Evolutionary conservation across 2,888 invertebrate species (phyloP).

Genomic region (Drosophila pseudotalamancana): DNA sequence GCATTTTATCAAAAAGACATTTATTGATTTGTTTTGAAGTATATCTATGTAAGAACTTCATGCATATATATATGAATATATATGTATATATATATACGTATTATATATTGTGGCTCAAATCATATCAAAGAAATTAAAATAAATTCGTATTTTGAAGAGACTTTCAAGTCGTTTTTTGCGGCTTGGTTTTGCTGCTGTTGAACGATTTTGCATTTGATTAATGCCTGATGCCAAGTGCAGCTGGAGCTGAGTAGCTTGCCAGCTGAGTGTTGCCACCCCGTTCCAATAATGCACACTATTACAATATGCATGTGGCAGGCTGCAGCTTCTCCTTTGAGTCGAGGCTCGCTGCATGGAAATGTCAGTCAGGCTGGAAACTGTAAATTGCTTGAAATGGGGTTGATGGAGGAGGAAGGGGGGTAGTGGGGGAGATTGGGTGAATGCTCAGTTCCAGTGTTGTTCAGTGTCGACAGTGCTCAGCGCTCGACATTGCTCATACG

Average conservation of each 20-base stretch:
- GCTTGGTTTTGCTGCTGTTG: slow-evolving; percentile 16
- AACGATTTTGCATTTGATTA: slow-evolving; percentile 32
- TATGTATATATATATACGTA: neutral
- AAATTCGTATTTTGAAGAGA: slow-evolving; percentile 21
- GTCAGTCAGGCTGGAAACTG: slow-evolving; percentile 23
- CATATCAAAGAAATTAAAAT: slow-evolving; percentile 33
- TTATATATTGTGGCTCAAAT: slow-evolving; percentile 18
- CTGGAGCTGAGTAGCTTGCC: slow-evolving; percentile 1
- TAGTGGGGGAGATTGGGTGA: no score
- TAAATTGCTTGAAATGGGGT: slow-evolving; percentile 13
- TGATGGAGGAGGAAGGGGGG: no score
- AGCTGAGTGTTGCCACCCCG: neutral
- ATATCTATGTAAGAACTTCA: neutral
- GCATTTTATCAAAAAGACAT: slow-evolving; percentile 20
- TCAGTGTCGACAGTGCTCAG: slow-evolving; percentile 10
- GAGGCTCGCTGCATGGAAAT: slow-evolving; percentile 35
- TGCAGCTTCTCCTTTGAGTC: slow-evolving; percentile 8
- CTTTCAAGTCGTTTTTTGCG: slow-evolving; percentile 9
- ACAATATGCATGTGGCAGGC: slow-evolving; percentile 1
- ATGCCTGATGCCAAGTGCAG: slow-evolving; percentile 34
- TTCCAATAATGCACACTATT: slow-evolving; percentile 4
- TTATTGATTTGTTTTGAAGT: slow-evolving; percentile 13
- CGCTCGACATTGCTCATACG: slow-evolving; percentile 64
- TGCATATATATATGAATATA: no score
- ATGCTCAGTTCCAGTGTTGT: neutral